Evolutionary conservation across 2,888 invertebrate genomes (phyloP).

Genomic region (Stegana nigrithorax): DNA sequence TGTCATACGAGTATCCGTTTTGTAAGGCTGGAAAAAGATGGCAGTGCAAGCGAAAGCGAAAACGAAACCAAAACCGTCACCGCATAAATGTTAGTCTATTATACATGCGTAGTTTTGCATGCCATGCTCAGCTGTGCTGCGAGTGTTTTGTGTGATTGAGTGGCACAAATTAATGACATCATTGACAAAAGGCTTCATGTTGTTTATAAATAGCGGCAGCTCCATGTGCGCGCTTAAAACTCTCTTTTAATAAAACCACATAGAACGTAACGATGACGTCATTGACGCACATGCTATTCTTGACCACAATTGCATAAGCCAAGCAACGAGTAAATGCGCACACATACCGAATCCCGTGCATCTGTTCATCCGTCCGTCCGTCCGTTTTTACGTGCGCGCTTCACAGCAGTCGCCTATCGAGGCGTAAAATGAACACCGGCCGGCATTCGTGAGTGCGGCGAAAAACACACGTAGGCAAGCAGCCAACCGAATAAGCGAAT

Average conservation of each 20-base stretch:
- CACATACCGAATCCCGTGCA: too few relatives aligned
- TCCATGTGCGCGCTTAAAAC: too few relatives aligned
- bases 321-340: background rate
- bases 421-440: slow-evolving; percentile 25
- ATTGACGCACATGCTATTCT: slow-evolving; percentile 47
- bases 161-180: slow-evolving; percentile 40
- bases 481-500: background rate
- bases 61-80: too few relatives aligned
- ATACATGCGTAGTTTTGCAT: too few relatives aligned
- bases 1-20: too few relatives aligned
- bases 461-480: slow-evolving; percentile 20
- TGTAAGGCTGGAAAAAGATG: too few relatives aligned
- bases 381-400: slow-evolving; percentile 14
- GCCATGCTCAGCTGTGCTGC: background rate
- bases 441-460: slow-evolving; percentile 26
- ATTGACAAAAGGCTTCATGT: slow-evolving; percentile 25
- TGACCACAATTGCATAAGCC: background rate
- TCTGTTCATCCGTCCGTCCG: background rate
- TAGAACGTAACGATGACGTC: slow-evolving; percentile 42
- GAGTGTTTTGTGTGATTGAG: background rate
- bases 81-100: too few relatives aligned
- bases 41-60: too few relatives aligned
- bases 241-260: background rate
- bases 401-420: background rate
- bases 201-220: slow-evolving; percentile 26